Evolutionary conservation across 1,140 invertebrate genomes (phyloP).

Genomic region (Sycophila sp.): DNA sequence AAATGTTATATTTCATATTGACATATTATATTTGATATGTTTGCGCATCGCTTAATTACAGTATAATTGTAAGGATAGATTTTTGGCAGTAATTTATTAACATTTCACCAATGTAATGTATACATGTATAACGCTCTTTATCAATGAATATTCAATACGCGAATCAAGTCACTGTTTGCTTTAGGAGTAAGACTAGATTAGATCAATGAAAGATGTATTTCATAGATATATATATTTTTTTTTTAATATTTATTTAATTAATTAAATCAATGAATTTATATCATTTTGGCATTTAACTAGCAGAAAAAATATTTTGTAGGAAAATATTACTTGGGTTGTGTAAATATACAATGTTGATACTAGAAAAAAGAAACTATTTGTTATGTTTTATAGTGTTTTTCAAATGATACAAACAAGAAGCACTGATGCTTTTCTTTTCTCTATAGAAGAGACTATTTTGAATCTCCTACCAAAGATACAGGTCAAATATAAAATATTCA

Average conservation of each 20-base stretch:
- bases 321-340: constrained; percentile 22
- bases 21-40: constrained; percentile 20
- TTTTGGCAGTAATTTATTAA: constrained; percentile 34
- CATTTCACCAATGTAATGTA: constrained; percentile 23
- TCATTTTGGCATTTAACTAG: constrained; percentile 19
- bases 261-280: constrained; percentile 15
- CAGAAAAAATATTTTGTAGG: constrained; percentile 5
- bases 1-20: constrained; percentile 31
- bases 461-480: constrained; percentile 56
- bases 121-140: constrained; percentile 24
- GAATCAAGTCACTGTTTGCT: constrained; percentile 26
- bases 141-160: constrained; percentile 27
- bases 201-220: constrained; percentile 23
- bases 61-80: neutral
- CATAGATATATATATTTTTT: constrained; percentile 22
- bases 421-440: constrained; percentile 42
- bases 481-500: constrained; percentile 13
- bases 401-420: constrained; percentile 21
- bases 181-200: constrained; percentile 26
- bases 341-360: constrained; percentile 36
- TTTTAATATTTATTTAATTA: constrained; percentile 33
- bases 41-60: constrained; percentile 18
- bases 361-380: constrained; percentile 27
- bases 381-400: constrained; percentile 29
- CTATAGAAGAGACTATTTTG: constrained; percentile 19